phyloP scores from a whole-genome alignment of 1,140 invertebrate genomes.

The Euwallacea similis region DNA sequence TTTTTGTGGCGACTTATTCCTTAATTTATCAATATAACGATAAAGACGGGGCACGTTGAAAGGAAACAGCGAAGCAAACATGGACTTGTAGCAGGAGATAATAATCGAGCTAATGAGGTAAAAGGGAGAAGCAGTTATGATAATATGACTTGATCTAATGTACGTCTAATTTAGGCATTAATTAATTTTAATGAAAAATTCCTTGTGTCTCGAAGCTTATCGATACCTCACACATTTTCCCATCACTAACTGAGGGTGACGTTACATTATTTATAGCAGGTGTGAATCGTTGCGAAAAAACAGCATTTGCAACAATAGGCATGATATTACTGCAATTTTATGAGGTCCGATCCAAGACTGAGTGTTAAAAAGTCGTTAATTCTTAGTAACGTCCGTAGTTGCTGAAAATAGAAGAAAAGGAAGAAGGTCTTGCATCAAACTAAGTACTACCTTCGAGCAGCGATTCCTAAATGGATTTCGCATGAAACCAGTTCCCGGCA shows the following conservation, averaged over 20 bases:
- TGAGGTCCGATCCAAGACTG: no score
- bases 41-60: slow-evolving; percentile 29
- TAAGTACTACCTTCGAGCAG: slow-evolving; percentile 28
- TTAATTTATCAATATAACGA: slow-evolving; percentile 31
- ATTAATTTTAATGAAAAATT: slow-evolving; percentile 35
- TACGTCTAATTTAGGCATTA: slow-evolving; percentile 35
- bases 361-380: slow-evolving; percentile 4
- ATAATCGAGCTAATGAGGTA: slow-evolving; percentile 38
- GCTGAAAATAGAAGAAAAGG: not conserved
- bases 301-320: no score
- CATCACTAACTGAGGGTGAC: no score
- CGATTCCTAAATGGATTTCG: slow-evolving; percentile 29
- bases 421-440: slow-evolving; percentile 10
- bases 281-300: no score
- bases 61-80: slow-evolving; percentile 32
- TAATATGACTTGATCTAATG: slow-evolving; percentile 34
- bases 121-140: slow-evolving; percentile 36
- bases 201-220: not conserved
- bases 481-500: slow-evolving; percentile 21
- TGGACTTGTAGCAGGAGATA: slow-evolving; percentile 33
- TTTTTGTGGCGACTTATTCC: slow-evolving; percentile 24
- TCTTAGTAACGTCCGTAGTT: slow-evolving; percentile 13
- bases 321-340: no score
- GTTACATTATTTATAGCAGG: no score
- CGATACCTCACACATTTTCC: no score